phyloP scores from a whole-genome alignment of 2,888 invertebrate genomes.

The Parasteatoda lunata region DNA sequence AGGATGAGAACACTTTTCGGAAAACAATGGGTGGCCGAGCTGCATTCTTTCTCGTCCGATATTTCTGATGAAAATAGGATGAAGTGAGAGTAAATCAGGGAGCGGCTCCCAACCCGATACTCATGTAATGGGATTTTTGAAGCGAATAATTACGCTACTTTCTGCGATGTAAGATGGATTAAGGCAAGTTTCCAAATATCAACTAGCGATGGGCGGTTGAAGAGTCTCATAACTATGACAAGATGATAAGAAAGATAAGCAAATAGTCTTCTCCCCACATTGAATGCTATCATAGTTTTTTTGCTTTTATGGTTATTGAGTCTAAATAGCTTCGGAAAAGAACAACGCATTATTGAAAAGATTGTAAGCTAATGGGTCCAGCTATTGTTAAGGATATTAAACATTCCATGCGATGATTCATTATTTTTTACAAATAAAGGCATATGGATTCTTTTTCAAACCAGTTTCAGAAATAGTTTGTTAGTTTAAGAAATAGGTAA shows the following conservation, averaged over 20 bases:
- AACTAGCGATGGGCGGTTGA: background rate
- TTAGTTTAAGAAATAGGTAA: no score
- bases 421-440: no score
- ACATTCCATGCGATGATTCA: no score
- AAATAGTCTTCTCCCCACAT: background rate
- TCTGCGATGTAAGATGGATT: background rate
- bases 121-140: conserved; percentile 53
- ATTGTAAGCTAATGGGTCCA: no score
- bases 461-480: no score
- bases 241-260: background rate
- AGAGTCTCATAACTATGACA: background rate
- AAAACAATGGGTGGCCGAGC: conserved; percentile 42
- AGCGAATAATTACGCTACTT: conserved; percentile 46
- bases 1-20: no score
- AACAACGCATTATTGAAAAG: no score
- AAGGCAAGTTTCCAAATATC: background rate
- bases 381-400: no score
- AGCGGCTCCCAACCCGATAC: conserved; percentile 30
- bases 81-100: conserved; percentile 37
- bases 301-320: background rate
- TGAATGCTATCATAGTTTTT: background rate
- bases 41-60: conserved; percentile 34
- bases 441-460: no score
- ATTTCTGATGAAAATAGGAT: conserved; percentile 26
- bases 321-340: background rate